Percentiles rank a stretch among this genome's conserved stretches.
phyloP scores from a whole-genome alignment of 2,113 vertebrate species.

The Sinocyclocheilus anophthalmus region DNA sequence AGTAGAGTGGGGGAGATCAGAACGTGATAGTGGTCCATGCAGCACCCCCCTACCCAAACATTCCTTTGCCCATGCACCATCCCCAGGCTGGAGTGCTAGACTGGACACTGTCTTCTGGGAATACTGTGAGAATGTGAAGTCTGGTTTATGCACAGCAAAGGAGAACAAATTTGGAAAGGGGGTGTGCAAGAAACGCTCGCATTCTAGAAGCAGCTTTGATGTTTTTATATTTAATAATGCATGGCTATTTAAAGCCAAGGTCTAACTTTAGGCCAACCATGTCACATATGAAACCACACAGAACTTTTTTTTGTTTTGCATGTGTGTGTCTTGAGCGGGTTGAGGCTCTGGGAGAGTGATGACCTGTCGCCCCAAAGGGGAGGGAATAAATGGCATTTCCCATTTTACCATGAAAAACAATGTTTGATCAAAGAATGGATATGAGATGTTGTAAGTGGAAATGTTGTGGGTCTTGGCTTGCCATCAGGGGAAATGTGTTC shows the following conservation, averaged over 20 bases:
- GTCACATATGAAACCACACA: conserved; percentile 14
- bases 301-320: not conserved
- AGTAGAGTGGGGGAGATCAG: conserved; percentile 6
- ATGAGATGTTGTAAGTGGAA: conserved; percentile 33
- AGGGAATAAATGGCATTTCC: conserved; percentile 51
- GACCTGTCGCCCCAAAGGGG: conserved; percentile 66
- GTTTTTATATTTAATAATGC: conserved; percentile 9
- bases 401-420: conserved; percentile 59
- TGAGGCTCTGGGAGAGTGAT: conserved; percentile 55
- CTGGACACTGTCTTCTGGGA: conserved; percentile 50
- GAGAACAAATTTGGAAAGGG: not conserved
- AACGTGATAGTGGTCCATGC: conserved; percentile 35
- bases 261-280: conserved; percentile 12
- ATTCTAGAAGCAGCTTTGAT: not conserved
- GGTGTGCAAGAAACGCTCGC: conserved; percentile 5
- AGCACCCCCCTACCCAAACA: not conserved
- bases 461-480: conserved; percentile 36
- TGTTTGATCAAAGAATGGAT: conserved; percentile 58
- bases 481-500: conserved; percentile 10
- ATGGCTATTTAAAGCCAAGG: conserved; percentile 30
- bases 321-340: conserved; percentile 12
- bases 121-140: conserved; percentile 55
- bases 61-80: conserved; percentile 47
- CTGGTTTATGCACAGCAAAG: conserved; percentile 54
- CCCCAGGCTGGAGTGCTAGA: conserved; percentile 40